A percentile compares a stretch with the other conserved stretches of the same genome.
These are phyloP conservation scores for Psilopogon haemacephalus DNA, from an alignment of 2,113 vertebrate species.

Conservation along the genomic window DNA sequence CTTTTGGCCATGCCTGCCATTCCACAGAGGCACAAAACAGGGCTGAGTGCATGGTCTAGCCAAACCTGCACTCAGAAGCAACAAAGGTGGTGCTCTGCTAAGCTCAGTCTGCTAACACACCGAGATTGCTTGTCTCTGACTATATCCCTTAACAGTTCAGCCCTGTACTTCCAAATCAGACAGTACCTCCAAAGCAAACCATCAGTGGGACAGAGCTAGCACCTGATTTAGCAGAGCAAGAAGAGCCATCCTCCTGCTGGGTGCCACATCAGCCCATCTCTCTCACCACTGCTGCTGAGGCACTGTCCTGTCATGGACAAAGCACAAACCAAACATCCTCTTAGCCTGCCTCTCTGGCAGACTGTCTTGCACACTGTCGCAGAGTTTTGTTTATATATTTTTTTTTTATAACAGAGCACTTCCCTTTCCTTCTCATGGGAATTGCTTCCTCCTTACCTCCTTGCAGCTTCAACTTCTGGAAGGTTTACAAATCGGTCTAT, in stretches of 20 bases:
- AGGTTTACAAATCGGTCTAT: slow-evolving; percentile 64
- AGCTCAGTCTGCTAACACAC: background rate
- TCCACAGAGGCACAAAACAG: background rate
- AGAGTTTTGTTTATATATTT: background rate
- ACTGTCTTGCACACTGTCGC: no score
- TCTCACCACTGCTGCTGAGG: fast-evolving
- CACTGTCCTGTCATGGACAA: background rate
- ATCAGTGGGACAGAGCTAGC: background rate
- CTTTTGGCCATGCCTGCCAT: background rate
- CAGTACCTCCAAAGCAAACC: background rate
- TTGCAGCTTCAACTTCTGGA: slow-evolving; percentile 16
- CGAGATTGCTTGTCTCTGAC: background rate
- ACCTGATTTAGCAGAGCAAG: background rate
- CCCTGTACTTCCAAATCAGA: background rate
- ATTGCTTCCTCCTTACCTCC: slow-evolving; percentile 8
- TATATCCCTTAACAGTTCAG: background rate
- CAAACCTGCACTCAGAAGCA: background rate
- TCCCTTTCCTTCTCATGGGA: background rate
- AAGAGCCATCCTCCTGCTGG: background rate
- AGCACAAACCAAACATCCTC: background rate
- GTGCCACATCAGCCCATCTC: background rate
- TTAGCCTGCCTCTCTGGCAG: background rate
- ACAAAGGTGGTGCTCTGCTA: background rate
- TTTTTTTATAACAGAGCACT: background rate
- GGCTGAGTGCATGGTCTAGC: background rate